Evolutionary conservation across 2,797 vertebrate genomes (phyloP), one percentile per base, ranked within the genome.

Genomic region (Acanthornis magna): DNA sequence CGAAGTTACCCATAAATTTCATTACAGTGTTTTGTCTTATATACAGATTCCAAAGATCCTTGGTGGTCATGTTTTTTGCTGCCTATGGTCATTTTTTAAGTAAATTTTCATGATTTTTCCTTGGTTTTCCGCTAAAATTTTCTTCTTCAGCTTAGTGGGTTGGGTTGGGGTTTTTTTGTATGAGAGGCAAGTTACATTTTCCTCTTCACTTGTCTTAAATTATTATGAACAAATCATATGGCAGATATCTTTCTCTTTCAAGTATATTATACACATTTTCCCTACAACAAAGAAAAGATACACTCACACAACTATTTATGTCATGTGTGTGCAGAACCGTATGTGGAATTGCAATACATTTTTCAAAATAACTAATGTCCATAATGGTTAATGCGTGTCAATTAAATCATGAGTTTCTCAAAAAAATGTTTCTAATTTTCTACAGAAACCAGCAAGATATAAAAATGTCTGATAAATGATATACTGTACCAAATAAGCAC

Each of bases 81-180:
- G 12, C 14, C 16, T 45, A 2, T 20, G 11, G 6, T 2, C 1
- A 14, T 4, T 11, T 30, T 53, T 55, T 70, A 9, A 62, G 1
- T 18, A 71, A 51, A 34, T 58, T 74, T 58, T 77, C 20, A 50
- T 3, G 4, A 30, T 54, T 62, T 72, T 70, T 70, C 21, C 25
- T 53, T 38, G 7, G 11, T 14, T 27, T 77, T 77, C 9, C 5
- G 6, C 15, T 57, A 53, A 40, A 74, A 22, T 32, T 36, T 32
- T 81, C 13, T 36, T 77, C 7, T 34, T 77, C 13, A 78, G 5
- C 3, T 77, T 65, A 77, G 4, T 4, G 23, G 15, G 5, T 55
- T 40, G 16, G 4, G 10, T 38, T 62, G 9, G 0, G 5, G 25
- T 25, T 42, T 34, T 67, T 67, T 26, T 18, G 1, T 17, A 13